These are phyloP conservation scores for Apteryx mantelli DNA, from an alignment of 2,113 vertebrate genomes.

Conservation along the genomic window DNA sequence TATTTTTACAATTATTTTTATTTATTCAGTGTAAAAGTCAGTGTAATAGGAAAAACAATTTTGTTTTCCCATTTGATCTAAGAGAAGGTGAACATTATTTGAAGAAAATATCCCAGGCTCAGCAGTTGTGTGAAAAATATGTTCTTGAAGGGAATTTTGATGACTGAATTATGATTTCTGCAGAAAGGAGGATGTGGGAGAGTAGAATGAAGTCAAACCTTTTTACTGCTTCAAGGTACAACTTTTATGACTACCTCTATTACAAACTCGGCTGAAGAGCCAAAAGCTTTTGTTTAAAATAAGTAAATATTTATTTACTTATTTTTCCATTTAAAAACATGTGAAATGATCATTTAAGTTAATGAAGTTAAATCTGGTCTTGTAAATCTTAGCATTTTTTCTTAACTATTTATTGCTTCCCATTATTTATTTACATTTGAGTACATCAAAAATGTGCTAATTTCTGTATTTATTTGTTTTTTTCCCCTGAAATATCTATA, in stretches of 20 bases:
- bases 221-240: background rate
- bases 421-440: background rate
- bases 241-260: background rate
- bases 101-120: background rate
- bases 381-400: background rate
- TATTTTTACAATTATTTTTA: background rate
- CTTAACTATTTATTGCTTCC: background rate
- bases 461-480: background rate
- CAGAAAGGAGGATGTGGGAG: background rate
- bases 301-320: background rate
- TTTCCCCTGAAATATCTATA: background rate
- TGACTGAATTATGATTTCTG: background rate
- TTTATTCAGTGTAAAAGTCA: background rate
- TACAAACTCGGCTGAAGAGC: background rate
- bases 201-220: background rate
- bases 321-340: background rate
- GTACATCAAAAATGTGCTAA: background rate
- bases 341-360: background rate
- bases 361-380: background rate
- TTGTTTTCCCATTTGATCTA: background rate
- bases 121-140: background rate
- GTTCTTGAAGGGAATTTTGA: background rate
- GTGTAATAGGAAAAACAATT: background rate
- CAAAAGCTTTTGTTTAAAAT: background rate
- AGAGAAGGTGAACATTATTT: background rate